These are phyloP conservation scores for Anguilla pacifica DNA, from an alignment of 2,797 vertebrate species.

Conservation along the genomic window DNA sequence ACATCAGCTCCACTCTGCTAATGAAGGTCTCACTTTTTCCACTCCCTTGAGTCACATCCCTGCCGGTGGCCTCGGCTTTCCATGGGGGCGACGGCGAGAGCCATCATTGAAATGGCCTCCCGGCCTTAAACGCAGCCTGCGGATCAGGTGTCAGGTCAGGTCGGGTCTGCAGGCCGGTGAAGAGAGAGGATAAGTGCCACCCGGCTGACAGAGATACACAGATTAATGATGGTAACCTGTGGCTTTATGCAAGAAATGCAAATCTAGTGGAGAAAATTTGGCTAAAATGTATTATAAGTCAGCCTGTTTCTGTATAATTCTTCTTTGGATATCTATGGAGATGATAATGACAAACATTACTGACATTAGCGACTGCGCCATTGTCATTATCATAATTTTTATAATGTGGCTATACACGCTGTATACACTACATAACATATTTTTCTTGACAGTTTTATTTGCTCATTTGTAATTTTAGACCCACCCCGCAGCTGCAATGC, in stretches of 20 bases:
- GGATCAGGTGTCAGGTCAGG: slow-evolving; percentile 71
- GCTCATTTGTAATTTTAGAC: no score
- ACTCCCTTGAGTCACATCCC: slow-evolving; percentile 45
- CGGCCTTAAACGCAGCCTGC: slow-evolving; percentile 66
- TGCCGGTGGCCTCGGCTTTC: slow-evolving; percentile 52
- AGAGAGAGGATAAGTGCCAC: slow-evolving; percentile 61
- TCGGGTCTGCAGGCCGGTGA: slow-evolving; percentile 64
- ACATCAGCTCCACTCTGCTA: slow-evolving; percentile 79
- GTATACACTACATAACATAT: neutral
- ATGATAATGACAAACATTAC: neutral
- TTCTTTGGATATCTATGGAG: neutral
- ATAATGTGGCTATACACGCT: no score
- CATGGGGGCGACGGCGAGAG: slow-evolving; percentile 71
- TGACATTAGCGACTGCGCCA: no score
- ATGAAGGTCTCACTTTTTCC: slow-evolving; percentile 77
- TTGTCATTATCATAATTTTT: no score
- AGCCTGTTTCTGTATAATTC: neutral
- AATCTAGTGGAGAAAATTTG: neutral
- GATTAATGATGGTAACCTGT: slow-evolving; percentile 80
- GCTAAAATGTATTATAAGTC: neutral
- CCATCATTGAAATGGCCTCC: slow-evolving; percentile 73
- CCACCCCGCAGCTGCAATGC: neutral
- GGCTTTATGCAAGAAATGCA: slow-evolving; percentile 38
- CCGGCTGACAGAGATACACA: slow-evolving; percentile 71
- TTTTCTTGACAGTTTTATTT: neutral